These are phyloP conservation scores for Laodelphax striatellus DNA, from an alignment of 1,140 invertebrate genomes.

Conservation along the genomic window DNA sequence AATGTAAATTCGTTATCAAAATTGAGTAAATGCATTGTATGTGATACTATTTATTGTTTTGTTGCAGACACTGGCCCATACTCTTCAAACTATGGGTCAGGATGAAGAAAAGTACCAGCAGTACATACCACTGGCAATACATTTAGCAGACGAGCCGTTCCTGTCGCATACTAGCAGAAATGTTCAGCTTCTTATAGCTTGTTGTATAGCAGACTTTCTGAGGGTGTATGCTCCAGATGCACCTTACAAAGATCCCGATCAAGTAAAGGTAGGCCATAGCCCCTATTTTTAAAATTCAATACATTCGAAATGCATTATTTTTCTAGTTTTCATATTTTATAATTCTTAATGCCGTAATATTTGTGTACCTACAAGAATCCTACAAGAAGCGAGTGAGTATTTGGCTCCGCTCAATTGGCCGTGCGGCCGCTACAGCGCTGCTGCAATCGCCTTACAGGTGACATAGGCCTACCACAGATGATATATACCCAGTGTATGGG, in stretches of 20 bases:
- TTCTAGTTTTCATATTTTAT: too few species aligned
- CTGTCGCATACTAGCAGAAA: slow-evolving; percentile 82
- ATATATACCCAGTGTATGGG: too few species aligned
- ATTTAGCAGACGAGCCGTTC: slow-evolving; percentile 87
- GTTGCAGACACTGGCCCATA: slow-evolving; percentile 68
- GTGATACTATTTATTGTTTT: slow-evolving; percentile 6
- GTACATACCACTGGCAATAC: slow-evolving; percentile 85
- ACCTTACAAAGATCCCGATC: slow-evolving; percentile 89
- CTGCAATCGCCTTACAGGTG: too few species aligned
- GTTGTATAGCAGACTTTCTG: slow-evolving; percentile 93
- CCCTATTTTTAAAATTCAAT: background rate
- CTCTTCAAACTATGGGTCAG: slow-evolving; percentile 92
- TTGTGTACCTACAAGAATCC: too few species aligned
- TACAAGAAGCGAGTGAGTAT: too few species aligned
- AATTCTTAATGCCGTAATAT: background rate
- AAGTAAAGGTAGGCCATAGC: slow-evolving; percentile 55
- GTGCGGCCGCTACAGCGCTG: too few species aligned
- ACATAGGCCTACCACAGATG: too few species aligned
- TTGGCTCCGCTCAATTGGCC: too few species aligned
- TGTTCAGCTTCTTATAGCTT: slow-evolving; percentile 88
- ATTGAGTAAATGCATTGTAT: too few species aligned
- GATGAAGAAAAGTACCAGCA: slow-evolving; percentile 86
- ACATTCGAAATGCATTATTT: too few species aligned
- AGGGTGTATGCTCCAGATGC: slow-evolving; percentile 97
- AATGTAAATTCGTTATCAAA: too few species aligned